These are phyloP conservation scores for Electrona antarctica DNA, from an alignment of 2,113 vertebrate species.

Conservation along the genomic window DNA sequence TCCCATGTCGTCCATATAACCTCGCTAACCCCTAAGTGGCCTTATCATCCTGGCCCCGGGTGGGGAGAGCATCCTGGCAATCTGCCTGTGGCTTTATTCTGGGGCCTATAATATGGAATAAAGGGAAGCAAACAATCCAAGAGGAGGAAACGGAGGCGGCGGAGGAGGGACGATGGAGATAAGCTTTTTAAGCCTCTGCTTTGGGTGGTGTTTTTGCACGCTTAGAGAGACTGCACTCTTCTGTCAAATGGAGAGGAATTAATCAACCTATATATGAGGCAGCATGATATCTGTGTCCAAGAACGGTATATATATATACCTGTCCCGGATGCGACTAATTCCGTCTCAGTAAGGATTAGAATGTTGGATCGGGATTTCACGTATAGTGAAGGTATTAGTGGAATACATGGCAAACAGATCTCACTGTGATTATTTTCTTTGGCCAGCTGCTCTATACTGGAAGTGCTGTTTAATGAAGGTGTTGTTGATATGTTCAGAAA, in stretches of 20 bases:
- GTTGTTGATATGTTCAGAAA: background rate
- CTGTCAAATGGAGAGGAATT: slow-evolving; percentile 25
- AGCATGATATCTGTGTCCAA: slow-evolving; percentile 25
- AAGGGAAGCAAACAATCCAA: slow-evolving; percentile 22
- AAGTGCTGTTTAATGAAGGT: too few relatives aligned
- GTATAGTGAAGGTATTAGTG: background rate
- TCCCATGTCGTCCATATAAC: background rate
- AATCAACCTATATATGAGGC: slow-evolving; percentile 4
- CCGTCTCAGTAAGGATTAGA: slow-evolving; percentile 20
- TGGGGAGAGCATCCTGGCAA: slow-evolving; percentile 27
- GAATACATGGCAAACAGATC: background rate
- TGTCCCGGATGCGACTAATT: background rate
- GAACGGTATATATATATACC: slow-evolving; percentile 15
- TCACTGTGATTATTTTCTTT: background rate
- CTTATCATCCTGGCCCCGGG: slow-evolving; percentile 39
- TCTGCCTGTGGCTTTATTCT: slow-evolving; percentile 41
- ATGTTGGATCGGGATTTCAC: slow-evolving; percentile 28
- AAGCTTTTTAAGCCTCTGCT: slow-evolving; percentile 61
- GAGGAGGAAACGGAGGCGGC: slow-evolving; percentile 22
- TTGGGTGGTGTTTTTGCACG: slow-evolving; percentile 47
- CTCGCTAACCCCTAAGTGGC: slow-evolving; percentile 50
- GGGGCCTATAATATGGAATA: slow-evolving; percentile 8
- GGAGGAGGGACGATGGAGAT: slow-evolving; percentile 42
- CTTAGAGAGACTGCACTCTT: slow-evolving; percentile 19
- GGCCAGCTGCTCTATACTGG: slow-evolving; percentile 16